Conservation (phyloP, 2,888 invertebrate species). For the Agrochola circellaris region DNA sequence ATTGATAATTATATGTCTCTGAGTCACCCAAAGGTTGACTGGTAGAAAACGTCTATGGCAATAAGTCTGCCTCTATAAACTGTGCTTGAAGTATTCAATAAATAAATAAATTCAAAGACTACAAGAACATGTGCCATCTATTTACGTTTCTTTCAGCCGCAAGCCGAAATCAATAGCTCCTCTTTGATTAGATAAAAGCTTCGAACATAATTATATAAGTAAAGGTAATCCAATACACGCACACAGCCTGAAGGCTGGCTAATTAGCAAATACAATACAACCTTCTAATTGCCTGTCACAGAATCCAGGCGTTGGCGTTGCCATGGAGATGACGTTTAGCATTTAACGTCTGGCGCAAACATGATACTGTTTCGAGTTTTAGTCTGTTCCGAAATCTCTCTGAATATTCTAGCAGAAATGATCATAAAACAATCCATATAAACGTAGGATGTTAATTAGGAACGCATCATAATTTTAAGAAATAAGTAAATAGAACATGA, state of each 20-base stretch:
- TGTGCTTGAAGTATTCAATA: no score
- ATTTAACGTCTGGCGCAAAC: not conserved
- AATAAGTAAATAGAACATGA: no score
- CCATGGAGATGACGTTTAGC: conserved; percentile 37
- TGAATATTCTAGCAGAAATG: not conserved
- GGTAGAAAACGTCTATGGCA: no score
- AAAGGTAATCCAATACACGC: conserved; percentile 38
- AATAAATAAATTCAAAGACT: no score
- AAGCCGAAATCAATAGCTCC: conserved; percentile 9
- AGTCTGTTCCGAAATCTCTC: not conserved
- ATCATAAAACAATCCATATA: no score
- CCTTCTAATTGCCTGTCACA: conserved; percentile 25
- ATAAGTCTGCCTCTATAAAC: no score
- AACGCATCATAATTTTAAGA: no score
- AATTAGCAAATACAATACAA: conserved; percentile 47
- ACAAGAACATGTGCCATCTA: not conserved
- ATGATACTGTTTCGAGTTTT: not conserved
- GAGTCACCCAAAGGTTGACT: no score
- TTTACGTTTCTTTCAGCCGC: not conserved
- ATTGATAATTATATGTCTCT: no score
- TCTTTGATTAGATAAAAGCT: conserved; percentile 30
- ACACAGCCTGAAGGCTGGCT: conserved; percentile 25
- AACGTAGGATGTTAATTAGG: no score
- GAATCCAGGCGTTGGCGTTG: conserved; percentile 3
- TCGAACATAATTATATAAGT: conserved; percentile 1